Conservation (phyloP, 53 echinoderm and acorn worm genomes). For the Glandiceps talaboti region DNA sequence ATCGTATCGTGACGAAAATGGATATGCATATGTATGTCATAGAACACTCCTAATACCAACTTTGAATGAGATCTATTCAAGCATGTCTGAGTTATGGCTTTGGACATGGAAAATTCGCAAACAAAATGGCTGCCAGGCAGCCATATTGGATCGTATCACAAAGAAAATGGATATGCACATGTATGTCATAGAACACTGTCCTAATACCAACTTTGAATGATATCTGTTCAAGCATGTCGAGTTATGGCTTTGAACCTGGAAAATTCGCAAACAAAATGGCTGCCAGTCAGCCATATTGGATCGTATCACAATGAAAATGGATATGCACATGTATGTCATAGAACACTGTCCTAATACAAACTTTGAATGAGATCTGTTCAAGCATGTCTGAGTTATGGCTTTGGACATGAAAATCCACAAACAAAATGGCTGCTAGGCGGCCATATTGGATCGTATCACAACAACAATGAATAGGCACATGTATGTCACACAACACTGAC, state of each 20-base stretch:
- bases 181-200: too few relatives aligned
- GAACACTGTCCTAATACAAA: neutral
- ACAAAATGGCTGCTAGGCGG: neutral
- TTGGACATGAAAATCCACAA: neutral
- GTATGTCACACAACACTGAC: neutral
- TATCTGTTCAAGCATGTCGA: neutral
- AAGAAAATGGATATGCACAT: too few relatives aligned
- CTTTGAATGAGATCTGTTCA: neutral
- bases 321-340: neutral
- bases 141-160: too few relatives aligned
- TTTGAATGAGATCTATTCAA: too few relatives aligned
- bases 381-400: neutral
- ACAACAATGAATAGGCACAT: neutral
- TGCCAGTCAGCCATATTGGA: neutral
- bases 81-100: too few relatives aligned
- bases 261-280: neutral
- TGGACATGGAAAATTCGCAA: too few relatives aligned
- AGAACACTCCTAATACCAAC: too few relatives aligned
- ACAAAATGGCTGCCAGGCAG: too few relatives aligned
- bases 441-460: neutral
- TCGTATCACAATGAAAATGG: neutral
- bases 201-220: neutral
- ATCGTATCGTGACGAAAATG: too few relatives aligned
- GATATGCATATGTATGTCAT: too few relatives aligned
- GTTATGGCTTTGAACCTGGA: neutral